These are phyloP conservation scores for Drosophila falleni DNA, from an alignment of 2,888 invertebrate genomes.

Conservation along the genomic window DNA sequence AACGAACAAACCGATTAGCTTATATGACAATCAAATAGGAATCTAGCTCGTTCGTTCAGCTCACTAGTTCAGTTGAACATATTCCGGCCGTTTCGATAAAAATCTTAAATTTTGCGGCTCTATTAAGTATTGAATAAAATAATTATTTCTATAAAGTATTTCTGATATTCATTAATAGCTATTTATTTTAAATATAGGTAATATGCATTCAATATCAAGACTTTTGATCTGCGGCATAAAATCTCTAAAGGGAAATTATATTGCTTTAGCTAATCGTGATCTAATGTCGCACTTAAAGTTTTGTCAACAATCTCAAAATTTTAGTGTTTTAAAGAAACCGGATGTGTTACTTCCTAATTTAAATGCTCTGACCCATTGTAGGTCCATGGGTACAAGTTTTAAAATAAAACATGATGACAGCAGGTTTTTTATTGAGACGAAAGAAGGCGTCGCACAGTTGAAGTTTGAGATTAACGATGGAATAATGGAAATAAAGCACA, in stretches of 20 bases:
- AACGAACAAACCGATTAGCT: neutral
- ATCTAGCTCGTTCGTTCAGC: neutral
- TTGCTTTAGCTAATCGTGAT: neutral
- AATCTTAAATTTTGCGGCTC: neutral
- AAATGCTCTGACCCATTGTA: neutral
- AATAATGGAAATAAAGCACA: conserved; percentile 41
- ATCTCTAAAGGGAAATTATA: neutral
- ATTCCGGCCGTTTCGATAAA: neutral
- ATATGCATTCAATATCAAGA: conserved; percentile 29
- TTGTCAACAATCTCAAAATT: neutral
- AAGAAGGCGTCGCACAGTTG: conserved; percentile 20
- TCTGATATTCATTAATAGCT: neutral
- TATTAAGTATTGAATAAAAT: conserved; percentile 3
- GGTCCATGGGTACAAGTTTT: conserved; percentile 14
- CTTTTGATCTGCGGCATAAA: conserved; percentile 1
- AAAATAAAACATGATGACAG: neutral
- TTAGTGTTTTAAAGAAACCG: neutral
- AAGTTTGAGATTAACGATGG: conserved; percentile 24
- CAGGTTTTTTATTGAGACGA: conserved; percentile 35
- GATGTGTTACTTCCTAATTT: neutral
- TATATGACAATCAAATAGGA: neutral
- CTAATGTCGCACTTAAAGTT: neutral
- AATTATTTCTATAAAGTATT: neutral
- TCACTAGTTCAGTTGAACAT: neutral
- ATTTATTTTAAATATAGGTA: conserved; percentile 7